Conservation (phyloP, 2,888 invertebrate genomes). For the Crocallis elinguaria region DNA sequence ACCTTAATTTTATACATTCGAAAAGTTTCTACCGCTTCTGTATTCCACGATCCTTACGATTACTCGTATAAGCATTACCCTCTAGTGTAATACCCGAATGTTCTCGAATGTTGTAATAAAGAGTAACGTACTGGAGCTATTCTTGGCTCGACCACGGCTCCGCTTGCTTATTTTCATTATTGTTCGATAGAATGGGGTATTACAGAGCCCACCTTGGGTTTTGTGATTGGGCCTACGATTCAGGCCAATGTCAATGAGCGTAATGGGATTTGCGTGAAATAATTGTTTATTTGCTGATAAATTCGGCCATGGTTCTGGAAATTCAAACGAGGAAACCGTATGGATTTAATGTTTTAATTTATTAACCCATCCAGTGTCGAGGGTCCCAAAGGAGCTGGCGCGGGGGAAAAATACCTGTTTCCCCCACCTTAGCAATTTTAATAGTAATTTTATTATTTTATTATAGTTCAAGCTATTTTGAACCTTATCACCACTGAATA, state of each 20-base stretch:
- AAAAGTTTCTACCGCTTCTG: slow-evolving; percentile 25
- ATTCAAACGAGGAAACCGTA: too few species aligned
- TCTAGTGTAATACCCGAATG: slow-evolving; percentile 44
- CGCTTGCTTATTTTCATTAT: slow-evolving; percentile 20
- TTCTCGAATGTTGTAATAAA: slow-evolving; percentile 50
- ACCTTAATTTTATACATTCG: slow-evolving; percentile 45
- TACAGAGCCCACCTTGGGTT: slow-evolving; percentile 15
- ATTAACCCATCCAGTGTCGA: too few species aligned
- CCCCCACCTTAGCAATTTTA: too few species aligned
- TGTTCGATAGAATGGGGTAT: slow-evolving; percentile 16
- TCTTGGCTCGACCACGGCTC: slow-evolving; percentile 25
- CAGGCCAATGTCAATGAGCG: slow-evolving; percentile 3
- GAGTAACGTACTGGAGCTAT: slow-evolving; percentile 48
- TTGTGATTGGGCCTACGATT: slow-evolving; percentile 11
- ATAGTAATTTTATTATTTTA: too few species aligned
- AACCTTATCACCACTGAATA: too few species aligned
- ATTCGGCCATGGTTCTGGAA: not conserved
- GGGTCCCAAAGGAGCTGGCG: too few species aligned
- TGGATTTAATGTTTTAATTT: too few species aligned
- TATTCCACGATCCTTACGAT: slow-evolving; percentile 25
- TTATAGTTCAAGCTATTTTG: too few species aligned
- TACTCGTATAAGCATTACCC: slow-evolving; percentile 42
- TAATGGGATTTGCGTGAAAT: slow-evolving; percentile 9
- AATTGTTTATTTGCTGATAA: slow-evolving; percentile 9
- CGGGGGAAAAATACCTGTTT: too few species aligned